A percentile compares a stretch with the other conserved stretches of the same genome.
Conservation (phyloP, 2,113 vertebrate species). For the Casuarius casuarius region DNA sequence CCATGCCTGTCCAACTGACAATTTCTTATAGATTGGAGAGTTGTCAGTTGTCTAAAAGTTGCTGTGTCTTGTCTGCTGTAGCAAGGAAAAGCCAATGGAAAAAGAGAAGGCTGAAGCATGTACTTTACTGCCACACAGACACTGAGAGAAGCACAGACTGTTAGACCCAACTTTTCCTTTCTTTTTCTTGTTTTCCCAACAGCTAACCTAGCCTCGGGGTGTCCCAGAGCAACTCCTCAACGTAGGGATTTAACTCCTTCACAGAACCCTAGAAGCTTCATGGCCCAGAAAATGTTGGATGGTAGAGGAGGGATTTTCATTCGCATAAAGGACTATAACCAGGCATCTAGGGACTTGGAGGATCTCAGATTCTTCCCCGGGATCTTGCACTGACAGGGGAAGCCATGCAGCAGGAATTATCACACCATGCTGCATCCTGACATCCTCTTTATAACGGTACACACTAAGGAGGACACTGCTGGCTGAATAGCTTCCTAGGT, state of each 20-base stretch:
- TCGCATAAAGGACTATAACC: not conserved
- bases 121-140: not conserved
- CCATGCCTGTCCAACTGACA: not conserved
- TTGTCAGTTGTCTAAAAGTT: not conserved
- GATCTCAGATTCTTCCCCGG: not conserved
- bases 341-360: not conserved
- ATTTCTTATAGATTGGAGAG: not conserved
- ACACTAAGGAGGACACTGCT: too few relatives aligned
- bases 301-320: not conserved
- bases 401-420: not conserved
- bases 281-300: not conserved
- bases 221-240: not conserved
- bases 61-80: not conserved
- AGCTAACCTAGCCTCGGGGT: not conserved
- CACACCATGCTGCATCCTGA: too few relatives aligned
- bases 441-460: too few relatives aligned
- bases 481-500: too few relatives aligned
- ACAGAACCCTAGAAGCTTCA: not conserved
- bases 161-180: not conserved
- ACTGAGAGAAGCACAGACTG: not conserved
- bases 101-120: not conserved
- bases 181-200: not conserved
- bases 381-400: not conserved
- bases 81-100: not conserved
- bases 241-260: not conserved